A percentile compares a stretch with the other conserved stretches of the same genome.
These are phyloP conservation scores for Ciconia nigra DNA, from an alignment of 2,797 vertebrate genomes.

Conservation along the genomic window DNA sequence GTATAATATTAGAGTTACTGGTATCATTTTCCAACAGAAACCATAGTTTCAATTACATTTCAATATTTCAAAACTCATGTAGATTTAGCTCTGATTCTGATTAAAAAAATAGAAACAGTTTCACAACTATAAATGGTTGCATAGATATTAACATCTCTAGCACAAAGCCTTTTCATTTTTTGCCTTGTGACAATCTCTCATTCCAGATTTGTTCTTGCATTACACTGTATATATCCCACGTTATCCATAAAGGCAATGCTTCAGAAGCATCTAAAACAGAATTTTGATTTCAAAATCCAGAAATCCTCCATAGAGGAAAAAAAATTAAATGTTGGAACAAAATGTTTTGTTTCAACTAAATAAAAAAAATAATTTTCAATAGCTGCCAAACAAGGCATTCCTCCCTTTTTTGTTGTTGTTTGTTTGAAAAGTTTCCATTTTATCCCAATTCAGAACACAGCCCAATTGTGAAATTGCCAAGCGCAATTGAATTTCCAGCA, in stretches of 20 bases:
- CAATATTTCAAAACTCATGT: not conserved
- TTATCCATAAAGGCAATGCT: not conserved
- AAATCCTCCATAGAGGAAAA: not conserved
- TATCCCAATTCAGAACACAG: not conserved
- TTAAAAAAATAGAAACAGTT: not conserved
- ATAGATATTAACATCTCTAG: not conserved
- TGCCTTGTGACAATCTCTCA: not conserved
- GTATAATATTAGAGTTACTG: slow-evolving; percentile 61
- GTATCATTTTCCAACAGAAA: not conserved
- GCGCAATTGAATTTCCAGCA: not conserved
- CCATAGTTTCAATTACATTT: not conserved
- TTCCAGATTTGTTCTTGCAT: not conserved
- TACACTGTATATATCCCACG: not conserved
- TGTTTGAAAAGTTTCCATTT: not conserved
- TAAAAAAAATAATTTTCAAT: not conserved
- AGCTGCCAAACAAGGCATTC: not conserved
- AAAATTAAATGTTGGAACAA: not conserved
- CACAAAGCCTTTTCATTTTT: not conserved
- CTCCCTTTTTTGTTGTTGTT: not conserved
- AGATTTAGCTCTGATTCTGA: not conserved
- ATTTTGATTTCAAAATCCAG: not conserved
- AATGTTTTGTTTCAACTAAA: not conserved
- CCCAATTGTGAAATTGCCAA: not conserved
- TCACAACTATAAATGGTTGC: not conserved
- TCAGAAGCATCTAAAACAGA: not conserved